phyloP scores from a whole-genome alignment of 23 tunicate genomes.

The Oikopleura vanhoeffeni region DNA sequence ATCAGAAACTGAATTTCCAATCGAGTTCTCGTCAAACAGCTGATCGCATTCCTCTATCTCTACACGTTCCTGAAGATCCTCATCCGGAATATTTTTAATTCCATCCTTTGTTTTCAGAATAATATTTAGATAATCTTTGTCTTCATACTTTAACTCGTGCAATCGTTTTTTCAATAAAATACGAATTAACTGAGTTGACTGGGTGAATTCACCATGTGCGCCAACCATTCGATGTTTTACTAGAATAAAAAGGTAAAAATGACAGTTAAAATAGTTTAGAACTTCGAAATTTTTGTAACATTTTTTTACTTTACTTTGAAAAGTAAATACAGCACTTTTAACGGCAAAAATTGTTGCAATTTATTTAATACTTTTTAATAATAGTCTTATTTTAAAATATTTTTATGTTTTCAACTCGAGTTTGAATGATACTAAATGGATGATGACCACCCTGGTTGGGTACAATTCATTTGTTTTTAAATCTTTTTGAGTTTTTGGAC shows the following conservation, averaged over 20 bases:
- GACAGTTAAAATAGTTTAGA: too few species aligned
- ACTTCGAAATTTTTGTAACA: too few species aligned
- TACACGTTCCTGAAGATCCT: constrained; percentile 9
- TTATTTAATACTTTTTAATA: too few species aligned
- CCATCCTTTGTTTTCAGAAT: background rate
- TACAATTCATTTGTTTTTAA: too few species aligned
- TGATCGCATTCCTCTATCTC: constrained; percentile 8
- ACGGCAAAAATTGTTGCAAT: too few species aligned
- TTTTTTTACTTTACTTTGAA: too few species aligned
- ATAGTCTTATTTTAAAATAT: too few species aligned
- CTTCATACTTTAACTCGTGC: background rate
- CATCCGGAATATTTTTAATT: background rate
- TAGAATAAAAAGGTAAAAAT: background rate
- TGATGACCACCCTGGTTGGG: too few species aligned
- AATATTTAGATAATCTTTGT: background rate
- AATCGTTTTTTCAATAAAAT: background rate
- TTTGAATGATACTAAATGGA: too few species aligned
- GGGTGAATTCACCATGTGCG: constrained; percentile 11
- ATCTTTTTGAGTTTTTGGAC: too few species aligned
- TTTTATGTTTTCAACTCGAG: too few species aligned
- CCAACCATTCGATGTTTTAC: background rate
- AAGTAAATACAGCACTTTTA: too few species aligned
- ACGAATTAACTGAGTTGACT: constrained; percentile 9
- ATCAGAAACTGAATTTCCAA: background rate
- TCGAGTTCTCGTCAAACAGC: background rate